phyloP scores from a whole-genome alignment of 2,113 vertebrate genomes.

The Argyrosomus japonicus region DNA sequence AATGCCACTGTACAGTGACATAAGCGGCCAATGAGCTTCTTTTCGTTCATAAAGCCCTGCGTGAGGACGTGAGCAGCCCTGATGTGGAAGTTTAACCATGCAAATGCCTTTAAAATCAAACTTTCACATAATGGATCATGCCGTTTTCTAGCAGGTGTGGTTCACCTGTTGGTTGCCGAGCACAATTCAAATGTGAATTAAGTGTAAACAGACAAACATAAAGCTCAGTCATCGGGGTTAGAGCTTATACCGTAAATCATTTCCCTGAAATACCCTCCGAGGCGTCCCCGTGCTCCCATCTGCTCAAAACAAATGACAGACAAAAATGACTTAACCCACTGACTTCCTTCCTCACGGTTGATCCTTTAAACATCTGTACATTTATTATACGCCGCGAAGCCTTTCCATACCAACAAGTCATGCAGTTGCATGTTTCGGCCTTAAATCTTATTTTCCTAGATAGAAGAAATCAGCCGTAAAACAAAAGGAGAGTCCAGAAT shows the following conservation, averaged over 20 bases:
- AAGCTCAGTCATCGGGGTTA: slow-evolving; percentile 30
- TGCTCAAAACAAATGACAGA: slow-evolving; percentile 52
- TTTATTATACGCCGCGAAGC: slow-evolving; percentile 6
- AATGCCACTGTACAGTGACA: neutral
- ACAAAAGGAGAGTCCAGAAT: slow-evolving; percentile 4
- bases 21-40: neutral
- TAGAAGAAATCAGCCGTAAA: slow-evolving; percentile 25
- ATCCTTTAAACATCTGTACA: slow-evolving; percentile 65
- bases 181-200: slow-evolving; percentile 10
- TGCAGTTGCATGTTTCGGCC: neutral
- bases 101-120: neutral
- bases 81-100: neutral
- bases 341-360: slow-evolving; percentile 53
- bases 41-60: slow-evolving; percentile 9
- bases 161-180: slow-evolving; percentile 23
- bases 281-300: slow-evolving; percentile 59
- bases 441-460: slow-evolving; percentile 39
- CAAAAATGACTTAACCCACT: slow-evolving; percentile 54
- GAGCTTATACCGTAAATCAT: slow-evolving; percentile 50
- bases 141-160: slow-evolving; percentile 3
- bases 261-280: slow-evolving; percentile 45
- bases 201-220: slow-evolving; percentile 20
- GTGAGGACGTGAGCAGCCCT: neutral
- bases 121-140: neutral
- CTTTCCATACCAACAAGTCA: slow-evolving; percentile 21